These are phyloP conservation scores for Harpagifer antarcticus DNA, from an alignment of 2,797 vertebrate genomes.

Conservation along the genomic window DNA sequence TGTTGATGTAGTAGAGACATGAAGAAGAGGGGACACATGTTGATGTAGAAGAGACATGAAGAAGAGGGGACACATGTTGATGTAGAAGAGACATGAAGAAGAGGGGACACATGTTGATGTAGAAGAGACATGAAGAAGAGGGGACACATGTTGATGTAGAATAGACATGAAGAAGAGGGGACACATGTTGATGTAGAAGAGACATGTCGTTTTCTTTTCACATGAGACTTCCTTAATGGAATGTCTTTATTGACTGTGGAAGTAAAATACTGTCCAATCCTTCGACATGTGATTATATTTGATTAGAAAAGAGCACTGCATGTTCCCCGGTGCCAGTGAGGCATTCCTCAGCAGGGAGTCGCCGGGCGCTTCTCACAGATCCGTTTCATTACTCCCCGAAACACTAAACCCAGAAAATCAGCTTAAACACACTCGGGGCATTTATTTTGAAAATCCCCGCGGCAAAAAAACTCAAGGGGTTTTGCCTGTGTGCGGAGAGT, in stretches of 20 bases:
- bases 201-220: slow-evolving; percentile 47
- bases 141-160: too few relatives aligned
- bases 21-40: too few relatives aligned
- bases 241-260: slow-evolving; percentile 71
- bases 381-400: slow-evolving; percentile 71
- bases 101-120: too few relatives aligned
- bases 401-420: slow-evolving; percentile 79
- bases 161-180: too few relatives aligned
- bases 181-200: too few relatives aligned
- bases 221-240: slow-evolving; percentile 65
- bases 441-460: slow-evolving; percentile 78
- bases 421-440: slow-evolving; percentile 69
- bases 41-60: too few relatives aligned
- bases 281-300: slow-evolving; percentile 71
- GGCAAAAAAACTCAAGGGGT: slow-evolving; percentile 60
- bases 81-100: too few relatives aligned
- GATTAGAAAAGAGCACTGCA: slow-evolving; percentile 60
- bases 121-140: too few relatives aligned
- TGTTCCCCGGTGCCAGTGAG: slow-evolving; percentile 65
- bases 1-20: too few relatives aligned
- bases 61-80: too few relatives aligned
- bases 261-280: slow-evolving; percentile 69
- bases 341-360: slow-evolving; percentile 81
- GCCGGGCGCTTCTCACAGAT: slow-evolving; percentile 72
- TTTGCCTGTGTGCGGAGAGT: slow-evolving; percentile 64